Evolutionary conservation across 2,888 invertebrate genomes (phyloP).

Genomic region (Ceramica pisi): DNA sequence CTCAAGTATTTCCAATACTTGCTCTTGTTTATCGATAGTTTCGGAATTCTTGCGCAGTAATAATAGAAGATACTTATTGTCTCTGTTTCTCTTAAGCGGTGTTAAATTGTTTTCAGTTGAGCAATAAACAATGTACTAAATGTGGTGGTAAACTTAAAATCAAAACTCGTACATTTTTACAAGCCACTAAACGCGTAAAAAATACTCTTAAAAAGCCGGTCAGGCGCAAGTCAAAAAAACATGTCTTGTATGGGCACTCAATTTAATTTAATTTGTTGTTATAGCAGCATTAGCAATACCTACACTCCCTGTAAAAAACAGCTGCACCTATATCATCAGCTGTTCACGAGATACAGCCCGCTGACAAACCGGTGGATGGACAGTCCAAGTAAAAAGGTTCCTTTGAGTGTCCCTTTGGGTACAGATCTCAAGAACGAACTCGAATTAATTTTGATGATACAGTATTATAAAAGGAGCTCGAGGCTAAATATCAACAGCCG

Average conservation of each 20-base stretch:
- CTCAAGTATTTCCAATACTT: conserved; percentile 58
- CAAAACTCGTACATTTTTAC: not conserved
- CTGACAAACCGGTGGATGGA: not conserved
- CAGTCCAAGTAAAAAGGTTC: not conserved
- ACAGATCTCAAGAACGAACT: not conserved
- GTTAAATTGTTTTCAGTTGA: conserved; percentile 10
- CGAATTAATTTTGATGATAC: not conserved
- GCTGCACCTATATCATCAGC: too few species aligned
- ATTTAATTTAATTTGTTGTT: too few species aligned
- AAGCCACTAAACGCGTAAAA: too few species aligned
- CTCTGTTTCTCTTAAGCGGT: conserved; percentile 7
- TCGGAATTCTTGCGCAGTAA: conserved; percentile 32
- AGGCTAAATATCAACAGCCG: too few species aligned
- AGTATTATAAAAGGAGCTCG: too few species aligned
- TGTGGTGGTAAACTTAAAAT: not conserved
- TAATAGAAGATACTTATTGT: conserved; percentile 28
- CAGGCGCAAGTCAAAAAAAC: too few species aligned
- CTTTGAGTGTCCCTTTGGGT: not conserved
- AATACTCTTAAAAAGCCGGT: too few species aligned
- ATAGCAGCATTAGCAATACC: too few species aligned
- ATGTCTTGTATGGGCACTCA: too few species aligned
- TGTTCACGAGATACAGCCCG: not conserved
- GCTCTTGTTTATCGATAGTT: conserved; percentile 48
- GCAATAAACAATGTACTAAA: not conserved
- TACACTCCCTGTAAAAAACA: too few species aligned